Evolutionary conservation across 2,797 vertebrate genomes (phyloP).

Genomic region (Ataeniobius toweri): DNA sequence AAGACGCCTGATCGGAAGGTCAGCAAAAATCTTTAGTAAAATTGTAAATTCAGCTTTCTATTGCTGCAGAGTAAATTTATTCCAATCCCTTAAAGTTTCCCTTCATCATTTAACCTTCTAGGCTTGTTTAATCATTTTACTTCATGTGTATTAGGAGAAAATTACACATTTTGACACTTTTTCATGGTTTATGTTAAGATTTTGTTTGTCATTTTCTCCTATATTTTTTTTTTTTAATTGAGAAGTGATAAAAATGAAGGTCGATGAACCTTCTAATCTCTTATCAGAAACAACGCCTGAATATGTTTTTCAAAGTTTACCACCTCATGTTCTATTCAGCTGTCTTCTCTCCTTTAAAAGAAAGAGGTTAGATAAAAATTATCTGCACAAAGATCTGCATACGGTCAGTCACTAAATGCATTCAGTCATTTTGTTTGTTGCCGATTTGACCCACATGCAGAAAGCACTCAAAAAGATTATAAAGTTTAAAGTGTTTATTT

Average conservation of each 20-base stretch:
- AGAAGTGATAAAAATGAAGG: neutral
- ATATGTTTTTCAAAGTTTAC: neutral
- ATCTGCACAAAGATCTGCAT: neutral
- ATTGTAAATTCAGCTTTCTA: neutral
- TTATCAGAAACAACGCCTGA: neutral
- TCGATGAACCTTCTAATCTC: neutral
- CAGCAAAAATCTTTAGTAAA: neutral
- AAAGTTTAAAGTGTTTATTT: too few species aligned
- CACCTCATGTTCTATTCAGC: neutral
- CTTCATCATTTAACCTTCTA: too few species aligned
- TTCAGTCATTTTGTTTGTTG: too few species aligned
- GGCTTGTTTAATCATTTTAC: neutral
- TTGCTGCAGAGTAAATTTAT: neutral
- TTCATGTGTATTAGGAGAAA: neutral
- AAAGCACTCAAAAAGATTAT: too few species aligned
- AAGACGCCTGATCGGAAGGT: neutral
- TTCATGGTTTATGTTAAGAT: neutral
- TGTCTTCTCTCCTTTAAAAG: neutral
- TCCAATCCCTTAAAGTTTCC: neutral
- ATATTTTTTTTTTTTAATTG: neutral
- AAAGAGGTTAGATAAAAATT: neutral
- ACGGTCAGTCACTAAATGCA: neutral
- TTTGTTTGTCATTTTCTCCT: neutral
- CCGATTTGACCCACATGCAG: too few species aligned
- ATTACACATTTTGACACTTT: neutral